phyloP scores from a whole-genome alignment of 1,140 invertebrate species.

The Formica selysi region DNA sequence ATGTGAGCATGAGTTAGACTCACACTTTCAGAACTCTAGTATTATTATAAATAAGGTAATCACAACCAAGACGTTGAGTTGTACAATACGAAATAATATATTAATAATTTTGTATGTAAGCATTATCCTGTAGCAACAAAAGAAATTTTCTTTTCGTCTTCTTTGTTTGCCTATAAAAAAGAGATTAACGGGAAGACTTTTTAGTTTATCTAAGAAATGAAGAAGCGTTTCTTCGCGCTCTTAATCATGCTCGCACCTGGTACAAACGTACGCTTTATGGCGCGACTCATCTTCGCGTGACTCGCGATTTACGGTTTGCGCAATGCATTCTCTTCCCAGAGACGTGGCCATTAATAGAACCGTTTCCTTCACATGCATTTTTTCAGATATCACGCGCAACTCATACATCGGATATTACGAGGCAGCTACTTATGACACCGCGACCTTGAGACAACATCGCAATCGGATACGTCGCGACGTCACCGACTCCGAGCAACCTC shows the following conservation, averaged over 20 bases:
- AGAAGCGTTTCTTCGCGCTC: background rate
- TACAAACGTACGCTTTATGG: conserved; percentile 17
- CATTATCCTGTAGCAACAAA: no score
- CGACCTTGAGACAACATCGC: conserved; percentile 72
- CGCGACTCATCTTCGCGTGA: conserved; percentile 20
- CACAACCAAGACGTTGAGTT: background rate
- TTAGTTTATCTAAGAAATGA: background rate
- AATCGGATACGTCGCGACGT: conserved; percentile 72
- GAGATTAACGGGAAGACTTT: conserved; percentile 2
- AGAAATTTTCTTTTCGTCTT: background rate
- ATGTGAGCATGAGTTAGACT: background rate
- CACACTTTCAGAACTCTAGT: background rate
- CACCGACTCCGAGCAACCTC: conserved; percentile 58
- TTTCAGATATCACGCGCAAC: conserved; percentile 71
- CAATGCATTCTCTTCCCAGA: conserved; percentile 35
- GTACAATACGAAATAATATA: background rate
- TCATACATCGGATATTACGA: conserved; percentile 74
- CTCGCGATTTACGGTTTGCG: conserved; percentile 15
- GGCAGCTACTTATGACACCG: conserved; percentile 70
- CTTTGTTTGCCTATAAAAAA: background rate
- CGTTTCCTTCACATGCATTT: conserved; percentile 30
- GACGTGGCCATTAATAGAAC: conserved; percentile 25
- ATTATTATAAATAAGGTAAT: background rate
- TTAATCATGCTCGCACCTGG: conserved; percentile 13
- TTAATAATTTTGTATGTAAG: no score